Base-by-base conservation (phyloP, 2,797 vertebrate species). In the Tadarida brasiliensis region DNA sequence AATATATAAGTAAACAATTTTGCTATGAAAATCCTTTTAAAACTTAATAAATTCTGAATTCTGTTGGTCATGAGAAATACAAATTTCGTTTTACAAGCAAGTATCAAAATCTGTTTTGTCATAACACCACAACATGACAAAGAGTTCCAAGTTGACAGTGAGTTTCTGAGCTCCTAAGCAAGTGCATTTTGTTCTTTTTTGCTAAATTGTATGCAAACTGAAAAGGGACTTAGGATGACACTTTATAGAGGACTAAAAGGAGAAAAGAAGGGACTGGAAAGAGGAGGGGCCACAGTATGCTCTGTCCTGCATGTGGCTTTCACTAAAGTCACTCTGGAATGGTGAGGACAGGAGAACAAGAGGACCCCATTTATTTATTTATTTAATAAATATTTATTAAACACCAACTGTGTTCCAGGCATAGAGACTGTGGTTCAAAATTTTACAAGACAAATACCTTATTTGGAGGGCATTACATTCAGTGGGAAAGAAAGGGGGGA, bases 331-430 rank as follows among this genome's bases (percentile, higher is more conserved):
- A 90, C 28, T 87, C 28, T 87, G 67, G 19, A 67, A 67, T 86
- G 30, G 28, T 71, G 24, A 90, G 15, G 33, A 85, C 28, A 35
- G 30, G 28, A 76, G 19, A 59, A 68, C 35, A n/a, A 94, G 11
- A 80, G 5, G 17, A 61, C 7, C 3, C 8, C 19, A 77, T 65
- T 59, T 28, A 83, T 49, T 95, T 63, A 93, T 56, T 81, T 94
- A 93, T 87, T 92, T n/a, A 91, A 22, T 92, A 74, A 92, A 63
- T 92, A 89, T 47, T 80, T 86, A 59, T 74, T 87, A 85, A 47
- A 3, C 3, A n/a, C 11, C 26, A 70, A 1, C 8, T 92, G 5
- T 92, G 35, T 71, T 87, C 61, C 22, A 87, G 54, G 28, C 20
- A 87, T 54, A 81, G 47, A 74, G 2, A 63, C 24, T 74, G 8